Conservation (phyloP, 1,140 invertebrate species). For the Plectrocnemia conspersa region DNA sequence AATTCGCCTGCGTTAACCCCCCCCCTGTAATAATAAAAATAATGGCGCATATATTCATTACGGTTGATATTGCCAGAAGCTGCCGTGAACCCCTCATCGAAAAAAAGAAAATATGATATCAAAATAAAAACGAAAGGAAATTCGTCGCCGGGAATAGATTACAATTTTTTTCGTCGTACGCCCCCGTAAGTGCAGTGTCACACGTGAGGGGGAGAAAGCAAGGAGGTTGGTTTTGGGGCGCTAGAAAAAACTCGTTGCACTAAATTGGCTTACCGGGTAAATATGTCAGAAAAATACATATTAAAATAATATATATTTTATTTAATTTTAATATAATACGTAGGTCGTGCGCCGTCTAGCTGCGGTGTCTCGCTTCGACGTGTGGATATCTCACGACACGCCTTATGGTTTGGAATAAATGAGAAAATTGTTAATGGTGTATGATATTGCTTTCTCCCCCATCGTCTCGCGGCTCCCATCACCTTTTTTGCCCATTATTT, state of each 20-base stretch:
- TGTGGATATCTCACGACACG: slow-evolving; percentile 21
- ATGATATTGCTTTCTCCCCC: slow-evolving; percentile 35
- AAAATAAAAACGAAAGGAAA: slow-evolving; percentile 22
- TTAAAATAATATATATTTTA: no score
- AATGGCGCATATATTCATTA: slow-evolving; percentile 25
- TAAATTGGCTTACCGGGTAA: no score
- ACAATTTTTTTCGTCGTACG: slow-evolving; percentile 5
- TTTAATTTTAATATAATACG: not conserved
- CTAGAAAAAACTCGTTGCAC: no score
- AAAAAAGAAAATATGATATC: slow-evolving; percentile 29
- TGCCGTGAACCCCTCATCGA: not conserved
- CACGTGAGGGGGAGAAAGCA: slow-evolving; percentile 6
- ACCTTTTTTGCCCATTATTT: slow-evolving; percentile 33
- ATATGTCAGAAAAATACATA: no score
- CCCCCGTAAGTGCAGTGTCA: slow-evolving; percentile 18
- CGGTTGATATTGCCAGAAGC: slow-evolving; percentile 3
- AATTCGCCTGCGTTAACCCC: no score
- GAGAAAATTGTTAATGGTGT: slow-evolving; percentile 37
- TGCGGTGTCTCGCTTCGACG: no score
- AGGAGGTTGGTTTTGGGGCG: no score
- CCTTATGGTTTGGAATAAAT: slow-evolving; percentile 36
- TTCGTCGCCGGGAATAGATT: slow-evolving; percentile 19
- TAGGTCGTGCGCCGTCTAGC: slow-evolving; percentile 1
- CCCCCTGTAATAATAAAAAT: not conserved
- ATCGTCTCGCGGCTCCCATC: slow-evolving; percentile 15